These are phyloP conservation scores for Andrena dorsata DNA, from an alignment of 2,888 invertebrate species.

Conservation along the genomic window DNA sequence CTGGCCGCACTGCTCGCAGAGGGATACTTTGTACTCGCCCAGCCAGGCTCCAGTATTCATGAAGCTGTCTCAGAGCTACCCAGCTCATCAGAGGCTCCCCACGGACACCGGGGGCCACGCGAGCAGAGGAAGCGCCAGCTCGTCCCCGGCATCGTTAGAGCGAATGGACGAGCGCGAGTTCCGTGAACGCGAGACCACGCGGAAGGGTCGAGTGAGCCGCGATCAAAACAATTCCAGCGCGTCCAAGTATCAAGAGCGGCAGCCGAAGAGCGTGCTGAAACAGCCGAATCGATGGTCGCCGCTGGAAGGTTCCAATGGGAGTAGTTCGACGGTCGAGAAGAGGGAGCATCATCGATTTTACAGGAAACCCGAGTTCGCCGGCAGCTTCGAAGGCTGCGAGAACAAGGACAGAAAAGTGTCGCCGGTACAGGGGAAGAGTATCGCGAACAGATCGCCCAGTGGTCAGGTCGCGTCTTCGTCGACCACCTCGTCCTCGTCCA, in stretches of 20 bases:
- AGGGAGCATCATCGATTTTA: slow-evolving; percentile 71
- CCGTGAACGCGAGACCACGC: slow-evolving; percentile 66
- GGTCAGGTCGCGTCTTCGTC: slow-evolving; percentile 79
- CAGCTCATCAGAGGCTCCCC: slow-evolving; percentile 85
- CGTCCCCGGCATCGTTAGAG: slow-evolving; percentile 84
- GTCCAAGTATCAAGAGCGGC: slow-evolving; percentile 76
- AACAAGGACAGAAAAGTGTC: slow-evolving; percentile 73
- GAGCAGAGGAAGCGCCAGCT: slow-evolving; percentile 79
- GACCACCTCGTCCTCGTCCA: slow-evolving; percentile 86
- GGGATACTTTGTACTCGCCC: slow-evolving; percentile 83
- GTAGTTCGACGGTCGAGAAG: slow-evolving; percentile 59
- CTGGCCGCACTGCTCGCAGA: slow-evolving; percentile 88
- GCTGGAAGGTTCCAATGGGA: slow-evolving; percentile 72
- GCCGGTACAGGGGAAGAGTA: slow-evolving; percentile 74
- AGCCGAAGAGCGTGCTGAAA: slow-evolving; percentile 77
- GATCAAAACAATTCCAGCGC: slow-evolving; percentile 58
- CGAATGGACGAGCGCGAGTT: slow-evolving; percentile 78
- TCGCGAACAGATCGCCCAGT: slow-evolving; percentile 74
- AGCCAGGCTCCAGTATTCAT: slow-evolving; percentile 81
- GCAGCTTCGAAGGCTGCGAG: slow-evolving; percentile 67
- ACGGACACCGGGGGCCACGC: slow-evolving; percentile 77
- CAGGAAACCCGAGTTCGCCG: slow-evolving; percentile 71
- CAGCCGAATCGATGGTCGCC: slow-evolving; percentile 75
- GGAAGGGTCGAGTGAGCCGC: slow-evolving; percentile 65
- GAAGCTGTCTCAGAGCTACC: slow-evolving; percentile 87